Conservation (phyloP, 2,113 vertebrate genomes). For the Tragelaphus imberbis region DNA sequence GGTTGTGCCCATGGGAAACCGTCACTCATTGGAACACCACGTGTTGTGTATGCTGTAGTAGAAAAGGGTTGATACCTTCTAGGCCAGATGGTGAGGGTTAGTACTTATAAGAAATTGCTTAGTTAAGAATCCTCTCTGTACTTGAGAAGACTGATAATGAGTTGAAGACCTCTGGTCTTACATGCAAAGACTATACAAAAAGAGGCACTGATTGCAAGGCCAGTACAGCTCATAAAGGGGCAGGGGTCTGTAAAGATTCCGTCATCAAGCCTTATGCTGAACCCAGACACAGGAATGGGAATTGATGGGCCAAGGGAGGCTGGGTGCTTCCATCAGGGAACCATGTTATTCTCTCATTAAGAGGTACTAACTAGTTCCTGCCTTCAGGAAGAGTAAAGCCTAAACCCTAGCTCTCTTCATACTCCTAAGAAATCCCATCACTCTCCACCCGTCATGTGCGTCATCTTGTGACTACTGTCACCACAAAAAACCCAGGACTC, state of each 20-base stretch:
- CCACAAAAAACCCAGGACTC: background rate
- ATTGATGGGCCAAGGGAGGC: background rate
- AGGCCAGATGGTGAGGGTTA: background rate
- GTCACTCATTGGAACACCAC: background rate
- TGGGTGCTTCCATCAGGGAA: background rate
- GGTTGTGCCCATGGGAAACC: background rate
- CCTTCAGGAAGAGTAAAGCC: background rate
- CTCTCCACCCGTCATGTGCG: no score
- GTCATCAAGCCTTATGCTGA: background rate
- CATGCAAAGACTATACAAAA: background rate
- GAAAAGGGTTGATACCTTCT: background rate
- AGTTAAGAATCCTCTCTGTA: background rate
- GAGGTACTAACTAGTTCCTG: background rate
- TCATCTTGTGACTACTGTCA: background rate
- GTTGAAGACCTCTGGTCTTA: background rate
- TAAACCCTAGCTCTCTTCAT: background rate
- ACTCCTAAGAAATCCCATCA: rapidly evolving
- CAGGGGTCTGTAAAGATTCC: background rate
- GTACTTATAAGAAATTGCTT: background rate
- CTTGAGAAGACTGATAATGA: background rate
- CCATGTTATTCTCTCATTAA: background rate
- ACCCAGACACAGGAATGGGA: background rate
- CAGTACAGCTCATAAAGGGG: background rate
- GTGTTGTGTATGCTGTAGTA: background rate
- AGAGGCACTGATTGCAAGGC: background rate